These are phyloP conservation scores for Lophotis ruficrista DNA, from an alignment of 2,113 vertebrate species.

Conservation along the genomic window DNA sequence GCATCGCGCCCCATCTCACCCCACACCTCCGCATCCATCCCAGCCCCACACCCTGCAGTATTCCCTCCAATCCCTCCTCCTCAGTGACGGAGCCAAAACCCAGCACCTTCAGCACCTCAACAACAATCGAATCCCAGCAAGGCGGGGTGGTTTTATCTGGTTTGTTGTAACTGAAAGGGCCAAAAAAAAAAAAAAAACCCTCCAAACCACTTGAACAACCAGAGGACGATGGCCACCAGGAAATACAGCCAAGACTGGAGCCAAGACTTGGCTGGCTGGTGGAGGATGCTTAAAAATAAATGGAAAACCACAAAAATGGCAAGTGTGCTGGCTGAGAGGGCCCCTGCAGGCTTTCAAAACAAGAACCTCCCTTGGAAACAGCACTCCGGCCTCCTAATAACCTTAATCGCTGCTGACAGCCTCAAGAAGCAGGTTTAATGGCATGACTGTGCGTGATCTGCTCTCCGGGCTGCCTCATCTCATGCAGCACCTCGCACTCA, in stretches of 20 bases:
- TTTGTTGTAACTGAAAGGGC: neutral
- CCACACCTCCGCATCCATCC: neutral
- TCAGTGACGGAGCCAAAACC: neutral
- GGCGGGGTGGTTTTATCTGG: neutral
- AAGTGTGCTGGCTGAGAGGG: neutral
- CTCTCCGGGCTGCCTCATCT: conserved; percentile 35
- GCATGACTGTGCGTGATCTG: neutral
- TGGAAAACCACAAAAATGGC: neutral
- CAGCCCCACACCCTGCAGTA: neutral
- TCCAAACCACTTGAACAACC: neutral
- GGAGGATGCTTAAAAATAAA: neutral
- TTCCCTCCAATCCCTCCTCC: neutral
- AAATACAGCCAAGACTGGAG: neutral
- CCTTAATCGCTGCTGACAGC: neutral
- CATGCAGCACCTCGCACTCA: neutral
- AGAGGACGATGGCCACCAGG: accelerated
- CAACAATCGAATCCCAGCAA: neutral
- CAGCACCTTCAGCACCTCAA: neutral
- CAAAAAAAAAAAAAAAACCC: neutral
- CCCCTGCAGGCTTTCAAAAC: conserved; percentile 7
- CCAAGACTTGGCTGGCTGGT: neutral
- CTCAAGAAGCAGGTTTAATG: conserved; percentile 13
- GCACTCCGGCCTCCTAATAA: neutral
- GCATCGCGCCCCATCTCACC: accelerated
- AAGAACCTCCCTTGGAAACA: conserved; percentile 31